Evolutionary conservation across 2,113 vertebrate species (phyloP).

Genomic region (Atherinomorus stipes): DNA sequence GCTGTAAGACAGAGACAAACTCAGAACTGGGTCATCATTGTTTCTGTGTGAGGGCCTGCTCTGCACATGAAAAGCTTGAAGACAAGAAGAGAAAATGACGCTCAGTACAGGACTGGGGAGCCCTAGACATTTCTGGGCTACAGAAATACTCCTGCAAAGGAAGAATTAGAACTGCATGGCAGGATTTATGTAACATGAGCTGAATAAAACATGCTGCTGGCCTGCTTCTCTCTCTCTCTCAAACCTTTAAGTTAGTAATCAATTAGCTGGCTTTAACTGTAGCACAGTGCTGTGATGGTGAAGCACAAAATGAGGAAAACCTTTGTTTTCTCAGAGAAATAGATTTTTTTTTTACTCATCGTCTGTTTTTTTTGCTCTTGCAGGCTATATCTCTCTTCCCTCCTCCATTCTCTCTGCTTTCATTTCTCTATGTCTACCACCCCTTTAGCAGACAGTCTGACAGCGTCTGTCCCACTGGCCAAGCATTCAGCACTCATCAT

Average conservation of each 20-base stretch:
- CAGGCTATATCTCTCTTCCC: constrained; percentile 46
- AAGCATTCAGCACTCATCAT: constrained; percentile 80
- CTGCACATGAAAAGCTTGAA: constrained; percentile 77
- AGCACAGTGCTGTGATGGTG: constrained; percentile 26
- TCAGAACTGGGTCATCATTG: constrained; percentile 82
- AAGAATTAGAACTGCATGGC: constrained; percentile 51
- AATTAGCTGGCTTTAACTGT: constrained; percentile 11
- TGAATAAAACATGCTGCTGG: constrained; percentile 76
- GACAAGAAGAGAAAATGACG: constrained; percentile 64
- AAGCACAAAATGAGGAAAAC: constrained; percentile 38
- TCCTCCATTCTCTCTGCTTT: constrained; percentile 40
- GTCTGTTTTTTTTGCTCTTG: constrained; percentile 45
- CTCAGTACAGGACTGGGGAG: constrained; percentile 58
- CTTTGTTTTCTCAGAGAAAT: constrained; percentile 56
- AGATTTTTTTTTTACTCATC: constrained; percentile 69
- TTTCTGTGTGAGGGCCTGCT: constrained; percentile 74
- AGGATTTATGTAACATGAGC: constrained; percentile 70
- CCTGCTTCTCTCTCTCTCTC: constrained; percentile 49
- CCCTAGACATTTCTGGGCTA: constrained; percentile 74
- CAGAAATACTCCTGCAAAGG: constrained; percentile 54
- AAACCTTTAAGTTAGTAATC: constrained; percentile 52
- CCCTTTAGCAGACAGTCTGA: constrained; percentile 75
- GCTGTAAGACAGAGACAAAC: constrained; percentile 77
- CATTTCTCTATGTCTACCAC: constrained; percentile 49
- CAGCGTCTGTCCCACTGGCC: constrained; percentile 78